Evolutionary conservation across 2,113 vertebrate genomes (phyloP).

Genomic region (Malurus melanocephalus): DNA sequence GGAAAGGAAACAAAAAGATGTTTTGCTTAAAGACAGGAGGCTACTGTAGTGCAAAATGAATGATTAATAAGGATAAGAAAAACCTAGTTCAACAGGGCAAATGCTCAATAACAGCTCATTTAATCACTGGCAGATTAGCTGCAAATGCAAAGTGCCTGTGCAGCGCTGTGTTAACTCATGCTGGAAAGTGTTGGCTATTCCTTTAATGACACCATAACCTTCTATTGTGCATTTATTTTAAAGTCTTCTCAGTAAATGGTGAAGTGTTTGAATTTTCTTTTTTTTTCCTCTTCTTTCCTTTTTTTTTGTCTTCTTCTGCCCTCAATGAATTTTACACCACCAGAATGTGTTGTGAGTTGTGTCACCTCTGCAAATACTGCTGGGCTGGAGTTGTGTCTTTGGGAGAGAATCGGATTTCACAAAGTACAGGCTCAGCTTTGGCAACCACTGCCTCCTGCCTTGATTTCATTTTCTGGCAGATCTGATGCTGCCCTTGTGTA

Average conservation of each 20-base stretch:
- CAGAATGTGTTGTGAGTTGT: neutral
- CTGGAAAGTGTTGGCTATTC: slow-evolving; percentile 10
- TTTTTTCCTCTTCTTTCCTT: too few relatives aligned
- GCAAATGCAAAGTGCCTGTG: slow-evolving; percentile 41
- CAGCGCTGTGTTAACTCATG: neutral
- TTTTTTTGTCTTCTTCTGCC: neutral
- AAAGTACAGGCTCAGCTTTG: slow-evolving; percentile 23
- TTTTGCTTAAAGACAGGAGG: slow-evolving; percentile 46
- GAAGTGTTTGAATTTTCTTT: neutral
- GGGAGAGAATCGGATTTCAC: slow-evolving; percentile 30
- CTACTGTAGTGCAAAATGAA: slow-evolving; percentile 49
- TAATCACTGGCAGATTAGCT: slow-evolving; percentile 66
- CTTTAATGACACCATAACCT: slow-evolving; percentile 23
- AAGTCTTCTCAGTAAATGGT: neutral
- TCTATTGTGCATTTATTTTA: neutral
- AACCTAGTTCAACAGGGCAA: slow-evolving; percentile 67
- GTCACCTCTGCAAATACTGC: slow-evolving; percentile 28
- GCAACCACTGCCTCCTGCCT: slow-evolving; percentile 3
- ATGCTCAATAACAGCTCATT: slow-evolving; percentile 66
- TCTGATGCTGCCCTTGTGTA: slow-evolving; percentile 11
- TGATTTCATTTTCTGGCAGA: slow-evolving; percentile 51
- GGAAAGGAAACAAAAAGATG: rapidly evolving
- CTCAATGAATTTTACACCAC: neutral
- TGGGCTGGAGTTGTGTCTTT: neutral
- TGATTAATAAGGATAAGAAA: slow-evolving; percentile 69